These are phyloP conservation scores for Globodera ellingtonae DNA, from an alignment of 1,140 invertebrate genomes.

Conservation along the genomic window DNA sequence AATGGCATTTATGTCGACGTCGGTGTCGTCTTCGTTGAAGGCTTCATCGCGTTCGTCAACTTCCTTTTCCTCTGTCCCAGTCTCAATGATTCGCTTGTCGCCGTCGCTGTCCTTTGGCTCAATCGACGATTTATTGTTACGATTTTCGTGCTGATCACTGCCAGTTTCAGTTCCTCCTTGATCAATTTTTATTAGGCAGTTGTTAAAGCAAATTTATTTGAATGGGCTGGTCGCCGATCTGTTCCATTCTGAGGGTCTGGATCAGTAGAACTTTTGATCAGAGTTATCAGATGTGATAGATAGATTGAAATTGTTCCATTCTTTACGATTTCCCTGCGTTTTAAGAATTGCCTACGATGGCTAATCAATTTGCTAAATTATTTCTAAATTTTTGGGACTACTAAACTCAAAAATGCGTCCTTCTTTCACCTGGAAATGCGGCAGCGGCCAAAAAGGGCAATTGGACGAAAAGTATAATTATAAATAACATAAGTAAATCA, in stretches of 20 bases:
- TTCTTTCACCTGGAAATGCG: neutral
- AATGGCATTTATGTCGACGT: constrained; percentile 6
- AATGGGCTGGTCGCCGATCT: no score
- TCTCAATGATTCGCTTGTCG: neutral
- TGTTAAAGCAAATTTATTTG: no score
- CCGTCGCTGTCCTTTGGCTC: neutral
- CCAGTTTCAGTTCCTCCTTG: neutral
- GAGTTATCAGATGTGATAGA: no score
- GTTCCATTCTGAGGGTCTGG: no score
- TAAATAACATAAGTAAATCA: neutral
- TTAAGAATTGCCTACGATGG: no score
- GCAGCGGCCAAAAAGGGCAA: neutral
- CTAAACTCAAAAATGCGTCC: no score
- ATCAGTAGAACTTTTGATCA: no score
- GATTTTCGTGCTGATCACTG: neutral
- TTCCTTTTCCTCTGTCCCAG: neutral
- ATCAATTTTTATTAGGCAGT: no score
- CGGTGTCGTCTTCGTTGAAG: neutral
- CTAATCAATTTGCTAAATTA: no score
- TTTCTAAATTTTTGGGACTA: no score
- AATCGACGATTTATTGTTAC: neutral
- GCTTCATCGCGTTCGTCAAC: neutral
- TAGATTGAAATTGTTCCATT: no score
- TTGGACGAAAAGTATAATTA: neutral
- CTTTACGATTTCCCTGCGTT: no score